Base-by-base conservation (phyloP, 2,113 vertebrate species). In the Pitta sordida region DNA sequence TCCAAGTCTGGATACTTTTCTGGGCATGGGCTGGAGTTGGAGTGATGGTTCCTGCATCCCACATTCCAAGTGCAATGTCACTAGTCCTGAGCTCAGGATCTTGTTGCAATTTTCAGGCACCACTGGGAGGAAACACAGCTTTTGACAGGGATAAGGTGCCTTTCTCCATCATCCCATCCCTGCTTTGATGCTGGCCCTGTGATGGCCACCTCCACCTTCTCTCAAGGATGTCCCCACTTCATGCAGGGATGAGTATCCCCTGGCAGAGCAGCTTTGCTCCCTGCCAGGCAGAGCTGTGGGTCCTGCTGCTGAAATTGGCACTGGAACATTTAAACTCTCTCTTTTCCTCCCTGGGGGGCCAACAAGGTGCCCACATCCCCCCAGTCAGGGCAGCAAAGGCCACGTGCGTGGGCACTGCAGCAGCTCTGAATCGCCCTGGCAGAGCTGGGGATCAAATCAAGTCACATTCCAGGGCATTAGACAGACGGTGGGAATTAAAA, bases 401-500 rank as follows among this genome's bases (percentile, higher is more conserved):
- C 19, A 2, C 1, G 6, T 30, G 79, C 2, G 22, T 68, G 88
- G 93, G 88, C 91, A 58, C 60, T 15, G 68, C 63, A 21, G 79
- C 26, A 24, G 59, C 68, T 75, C 80, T 64, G 84, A 41, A 23
- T 41, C 24, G 39, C 82, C 85, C 70, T 0, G 3, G 83, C 60
- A 86, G 64, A 84, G 69, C 1, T 6, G 71, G 86, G 95, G 94
- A 94, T 96, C 96, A 95, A 94, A 89, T 1, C 83, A 37, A 92
- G 91, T 89, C 74, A 87, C 95, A 91, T 96, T 94, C 94, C 95
- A 94, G 89, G 92, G 96, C 94, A 96, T 96, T 94, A 96, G 94
- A 85, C 95, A 95, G 96, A 95, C 84, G 89, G 95, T 92, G 94
- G 95, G 95, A 96, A 96, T 96, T 96, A 96, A 96, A 86, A 93